Conservation (phyloP, 2,113 vertebrate species). For the Potamarius usumacintae region DNA sequence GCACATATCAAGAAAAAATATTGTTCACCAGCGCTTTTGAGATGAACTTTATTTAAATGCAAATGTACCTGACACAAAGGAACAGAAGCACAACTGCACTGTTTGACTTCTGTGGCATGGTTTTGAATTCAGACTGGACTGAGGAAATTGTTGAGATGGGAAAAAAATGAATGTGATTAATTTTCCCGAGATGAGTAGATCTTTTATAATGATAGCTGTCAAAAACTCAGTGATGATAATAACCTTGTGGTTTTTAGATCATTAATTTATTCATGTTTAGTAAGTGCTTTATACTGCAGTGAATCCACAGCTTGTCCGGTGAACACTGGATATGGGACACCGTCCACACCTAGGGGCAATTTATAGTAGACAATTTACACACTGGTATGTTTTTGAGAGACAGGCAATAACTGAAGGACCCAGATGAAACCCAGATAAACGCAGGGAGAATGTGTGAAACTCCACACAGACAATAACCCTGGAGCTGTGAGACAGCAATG, state of each 20-base stretch:
- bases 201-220: not conserved
- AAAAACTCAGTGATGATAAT: not conserved
- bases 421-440: not conserved
- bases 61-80: slow-evolving; percentile 61
- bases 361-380: too few species aligned
- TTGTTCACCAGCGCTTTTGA: slow-evolving; percentile 51
- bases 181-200: not conserved
- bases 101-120: slow-evolving; percentile 35
- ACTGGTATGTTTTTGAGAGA: not conserved
- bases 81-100: not conserved
- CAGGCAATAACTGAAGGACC: not conserved
- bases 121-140: not conserved
- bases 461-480: not conserved
- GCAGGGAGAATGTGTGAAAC: not conserved
- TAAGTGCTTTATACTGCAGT: not conserved
- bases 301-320: not conserved
- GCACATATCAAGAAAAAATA: slow-evolving; percentile 56
- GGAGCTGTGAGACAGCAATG: not conserved
- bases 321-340: not conserved
- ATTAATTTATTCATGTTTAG: not conserved
- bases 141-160: not conserved
- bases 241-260: not conserved
- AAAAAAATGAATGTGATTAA: slow-evolving; percentile 1
- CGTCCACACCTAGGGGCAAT: not conserved
- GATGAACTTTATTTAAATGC: slow-evolving; percentile 67